These are phyloP conservation scores for Eupithecia vulgata DNA, from an alignment of 2,888 invertebrate genomes.

Conservation along the genomic window DNA sequence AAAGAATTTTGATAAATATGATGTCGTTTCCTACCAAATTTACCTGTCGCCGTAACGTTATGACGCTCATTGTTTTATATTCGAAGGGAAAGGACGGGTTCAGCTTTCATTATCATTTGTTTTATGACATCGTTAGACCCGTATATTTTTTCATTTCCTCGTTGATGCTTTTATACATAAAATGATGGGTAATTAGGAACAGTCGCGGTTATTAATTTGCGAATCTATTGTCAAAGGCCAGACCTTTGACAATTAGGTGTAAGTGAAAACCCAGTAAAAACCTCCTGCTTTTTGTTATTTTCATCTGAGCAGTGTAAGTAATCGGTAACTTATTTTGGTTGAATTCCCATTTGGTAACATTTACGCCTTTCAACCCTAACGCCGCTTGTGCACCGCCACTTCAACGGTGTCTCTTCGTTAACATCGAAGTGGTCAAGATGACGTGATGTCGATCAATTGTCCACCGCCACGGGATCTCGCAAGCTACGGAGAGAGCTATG, in stretches of 20 bases:
- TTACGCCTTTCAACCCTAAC: not conserved
- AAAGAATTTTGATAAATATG: conserved; percentile 66
- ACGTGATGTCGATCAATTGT: too few relatives aligned
- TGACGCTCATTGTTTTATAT: conserved; percentile 46
- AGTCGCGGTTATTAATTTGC: conserved; percentile 13
- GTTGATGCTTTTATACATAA: conserved; percentile 11
- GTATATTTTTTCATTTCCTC: conserved; percentile 17
- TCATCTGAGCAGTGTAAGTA: not conserved
- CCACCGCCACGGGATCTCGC: too few relatives aligned
- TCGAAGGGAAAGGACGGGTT: conserved; percentile 42
- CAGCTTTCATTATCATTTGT: conserved; percentile 43
- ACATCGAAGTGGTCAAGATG: too few relatives aligned
- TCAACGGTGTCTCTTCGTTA: too few relatives aligned
- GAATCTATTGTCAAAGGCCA: too few relatives aligned
- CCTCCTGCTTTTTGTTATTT: conserved; percentile 9
- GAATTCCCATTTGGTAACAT: not conserved
- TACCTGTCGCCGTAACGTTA: conserved; percentile 55
- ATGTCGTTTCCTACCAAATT: conserved; percentile 61
- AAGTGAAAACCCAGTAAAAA: conserved; percentile 1
- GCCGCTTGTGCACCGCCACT: too few relatives aligned
- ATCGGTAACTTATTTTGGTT: not conserved
- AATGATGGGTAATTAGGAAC: conserved; percentile 10
- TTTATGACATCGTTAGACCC: conserved; percentile 39
- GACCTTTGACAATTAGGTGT: not conserved
- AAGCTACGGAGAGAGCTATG: too few relatives aligned